Evolutionary conservation across 2,113 vertebrate genomes (phyloP), one percentile per base, ranked within the genome.

Genomic region (Hipposideros armiger): DNA sequence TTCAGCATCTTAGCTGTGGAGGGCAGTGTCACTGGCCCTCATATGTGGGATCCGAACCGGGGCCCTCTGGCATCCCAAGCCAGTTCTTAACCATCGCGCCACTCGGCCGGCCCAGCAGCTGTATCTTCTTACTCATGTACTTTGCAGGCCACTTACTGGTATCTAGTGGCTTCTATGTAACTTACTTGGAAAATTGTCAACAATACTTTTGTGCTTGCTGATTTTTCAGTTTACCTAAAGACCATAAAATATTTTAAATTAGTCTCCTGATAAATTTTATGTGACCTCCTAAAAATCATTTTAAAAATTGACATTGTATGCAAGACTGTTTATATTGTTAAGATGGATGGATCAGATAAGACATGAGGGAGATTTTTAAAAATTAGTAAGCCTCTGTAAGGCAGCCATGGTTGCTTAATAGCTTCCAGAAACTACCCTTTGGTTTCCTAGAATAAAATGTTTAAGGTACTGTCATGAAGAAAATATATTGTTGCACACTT

Each of bases 251-350:
- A 92, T 85, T 92, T 50, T 94, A 58, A 87, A 36, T 42, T 50
- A 72, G 54, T 66, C 72, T 92, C 54, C 17, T 70, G 66, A 73
- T 81, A 66, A 58, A 50, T 89, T 91, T 94, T 82, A 28, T 72
- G 67, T 76, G 86, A 87, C 60, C 80, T 56, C 64, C 17, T 94
- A 50, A 91, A 95, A 76, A 87, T 84, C 26, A 84, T 85, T 91
- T 54, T 56, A 72, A 86, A 94, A 74, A 84, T 52, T 81, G 30
- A 81, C 19, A 47, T 87, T 87, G 80, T 90, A 92, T 88, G 50
- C 30, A 94, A 86, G 66, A 80, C 81, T 91, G 26, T 78, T 94
- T 88, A 24, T 62, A 64, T 96, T 96, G 96, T 84, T 92, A 84
- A 77, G 40, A 52, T 77, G 28, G 17, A 15, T 89, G 45, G 17